Percentiles rank a stretch among this genome's conserved stretches.
These are phyloP conservation scores for Heloderma charlesbogerti DNA, from an alignment of 2,113 vertebrate species.

Conservation along the genomic window DNA sequence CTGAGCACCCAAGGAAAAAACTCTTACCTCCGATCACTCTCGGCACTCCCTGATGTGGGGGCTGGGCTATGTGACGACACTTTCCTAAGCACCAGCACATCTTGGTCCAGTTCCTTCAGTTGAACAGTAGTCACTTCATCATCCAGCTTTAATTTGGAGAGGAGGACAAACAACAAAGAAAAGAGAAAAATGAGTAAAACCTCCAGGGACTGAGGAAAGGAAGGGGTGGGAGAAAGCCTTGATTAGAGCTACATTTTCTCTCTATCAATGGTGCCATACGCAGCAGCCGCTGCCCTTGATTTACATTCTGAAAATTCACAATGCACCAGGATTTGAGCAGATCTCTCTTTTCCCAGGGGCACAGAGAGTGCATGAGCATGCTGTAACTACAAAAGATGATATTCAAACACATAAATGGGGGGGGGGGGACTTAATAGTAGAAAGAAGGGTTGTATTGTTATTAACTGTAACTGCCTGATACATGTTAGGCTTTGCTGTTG, in stretches of 20 bases:
- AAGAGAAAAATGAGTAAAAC: slow-evolving; percentile 18
- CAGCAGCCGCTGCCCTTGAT: slow-evolving; percentile 21
- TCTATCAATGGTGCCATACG: slow-evolving; percentile 22
- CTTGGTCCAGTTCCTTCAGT: slow-evolving; percentile 85
- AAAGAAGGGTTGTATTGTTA: not conserved
- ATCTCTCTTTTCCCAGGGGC: slow-evolving; percentile 7
- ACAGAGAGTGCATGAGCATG: not conserved
- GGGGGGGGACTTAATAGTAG: not conserved
- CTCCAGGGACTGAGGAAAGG: slow-evolving; percentile 16
- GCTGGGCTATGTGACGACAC: slow-evolving; percentile 86
- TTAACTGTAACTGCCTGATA: not conserved
- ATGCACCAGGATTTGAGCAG: slow-evolving; percentile 36
- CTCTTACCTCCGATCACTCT: slow-evolving; percentile 79
- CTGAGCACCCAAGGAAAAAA: slow-evolving; percentile 59
- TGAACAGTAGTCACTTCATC: slow-evolving; percentile 85
- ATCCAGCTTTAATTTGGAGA: slow-evolving; percentile 76
- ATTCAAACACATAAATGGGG: not conserved
- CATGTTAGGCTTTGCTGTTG: not conserved
- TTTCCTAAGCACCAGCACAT: slow-evolving; percentile 89
- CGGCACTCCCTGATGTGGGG: slow-evolving; percentile 78
- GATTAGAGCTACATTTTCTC: slow-evolving; percentile 49
- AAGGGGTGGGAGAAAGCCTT: slow-evolving; percentile 21
- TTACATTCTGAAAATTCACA: slow-evolving; percentile 44
- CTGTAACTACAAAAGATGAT: not conserved
- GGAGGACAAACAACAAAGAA: slow-evolving; percentile 41